Base-by-base conservation (phyloP, 2,888 invertebrate genomes). In the Prostheceraeus crozeri region DNA sequence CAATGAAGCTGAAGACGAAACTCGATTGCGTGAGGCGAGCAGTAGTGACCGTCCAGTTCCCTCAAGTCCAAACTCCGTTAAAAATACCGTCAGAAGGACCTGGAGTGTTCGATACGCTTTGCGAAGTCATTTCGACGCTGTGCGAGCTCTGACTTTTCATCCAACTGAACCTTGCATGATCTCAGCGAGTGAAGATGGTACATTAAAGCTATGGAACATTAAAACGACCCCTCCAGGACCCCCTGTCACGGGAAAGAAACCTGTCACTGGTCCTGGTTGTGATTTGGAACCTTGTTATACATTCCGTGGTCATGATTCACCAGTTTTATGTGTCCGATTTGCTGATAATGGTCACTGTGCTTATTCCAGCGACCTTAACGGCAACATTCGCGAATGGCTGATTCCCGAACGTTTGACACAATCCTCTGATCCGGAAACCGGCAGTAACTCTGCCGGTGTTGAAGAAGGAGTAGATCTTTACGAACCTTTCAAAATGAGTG, bases 201-300 rank as follows among this genome's bases (percentile, higher is more conserved):
- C 96, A 53, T 81, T 98, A 35, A 99, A 99, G 79, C 80, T 98
- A 73, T 99, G 98, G 98, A 98, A 98, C 82, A 81, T 98, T 67
- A 89, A 56, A 19, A 33, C 33, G 33, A 11, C n/a, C 33, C n/a
- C 33, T n/a, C 33, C n/a, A 8, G 8, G 10, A 8, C n/a, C 33
- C 33, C 10, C 10, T n/a, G n/a, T 33, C 33, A 33, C n/a, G 33
- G 33, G 33, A 33, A 8, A 35, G 46, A 56, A 56, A 31, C n/a
- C n/a, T n/a, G n/a, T n/a, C n/a, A 56, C 36, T 35, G 62, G 60
- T 36, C 36, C 60, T 4, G 28, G 28, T 28, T 35, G 93, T 66
- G 98, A 99, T 77, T 90, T 98, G 65, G 98, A 98, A 80, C 98
- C 98, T 56, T 82, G 96, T 62, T 96, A 98, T 78, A 99, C 98